Conservation (phyloP, 2,113 vertebrate species). For the Thunnus thynnus region DNA sequence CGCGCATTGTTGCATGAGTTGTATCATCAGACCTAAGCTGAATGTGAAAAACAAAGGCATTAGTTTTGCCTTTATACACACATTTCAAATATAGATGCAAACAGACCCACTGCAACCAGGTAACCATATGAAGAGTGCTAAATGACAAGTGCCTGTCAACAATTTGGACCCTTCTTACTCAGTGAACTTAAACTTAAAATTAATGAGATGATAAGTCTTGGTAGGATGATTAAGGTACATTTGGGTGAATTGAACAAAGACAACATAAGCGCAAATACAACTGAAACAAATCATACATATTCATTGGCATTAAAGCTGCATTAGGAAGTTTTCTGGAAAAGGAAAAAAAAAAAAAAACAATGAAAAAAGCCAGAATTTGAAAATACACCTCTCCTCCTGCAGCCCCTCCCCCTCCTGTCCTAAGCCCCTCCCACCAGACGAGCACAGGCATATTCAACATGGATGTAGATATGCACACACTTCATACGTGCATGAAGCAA, state of each 20-base stretch:
- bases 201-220: slow-evolving; percentile 23
- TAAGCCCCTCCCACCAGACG: too few relatives aligned
- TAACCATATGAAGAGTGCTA: slow-evolving; percentile 10
- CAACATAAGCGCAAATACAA: not conserved
- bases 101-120: slow-evolving; percentile 24
- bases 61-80: slow-evolving; percentile 8
- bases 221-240: slow-evolving; percentile 15
- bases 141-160: slow-evolving; percentile 40
- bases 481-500: too few relatives aligned
- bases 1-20: slow-evolving; percentile 20
- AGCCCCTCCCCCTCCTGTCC: too few relatives aligned
- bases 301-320: not conserved
- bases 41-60: slow-evolving; percentile 23
- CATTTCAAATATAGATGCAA: slow-evolving; percentile 22
- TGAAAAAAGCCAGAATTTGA: too few relatives aligned
- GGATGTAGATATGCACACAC: too few relatives aligned
- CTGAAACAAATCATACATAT: slow-evolving; percentile 6
- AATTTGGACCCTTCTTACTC: slow-evolving; percentile 54
- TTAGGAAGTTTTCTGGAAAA: too few relatives aligned
- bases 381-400: too few relatives aligned
- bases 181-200: slow-evolving; percentile 74
- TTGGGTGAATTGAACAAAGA: slow-evolving; percentile 4
- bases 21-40: slow-evolving; percentile 23
- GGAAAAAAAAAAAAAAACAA: too few relatives aligned
- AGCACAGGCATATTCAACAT: too few relatives aligned